Percentiles rank a stretch among this genome's conserved stretches.
phyloP scores from a whole-genome alignment of 1,140 invertebrate species.

The Linepithema humile region DNA sequence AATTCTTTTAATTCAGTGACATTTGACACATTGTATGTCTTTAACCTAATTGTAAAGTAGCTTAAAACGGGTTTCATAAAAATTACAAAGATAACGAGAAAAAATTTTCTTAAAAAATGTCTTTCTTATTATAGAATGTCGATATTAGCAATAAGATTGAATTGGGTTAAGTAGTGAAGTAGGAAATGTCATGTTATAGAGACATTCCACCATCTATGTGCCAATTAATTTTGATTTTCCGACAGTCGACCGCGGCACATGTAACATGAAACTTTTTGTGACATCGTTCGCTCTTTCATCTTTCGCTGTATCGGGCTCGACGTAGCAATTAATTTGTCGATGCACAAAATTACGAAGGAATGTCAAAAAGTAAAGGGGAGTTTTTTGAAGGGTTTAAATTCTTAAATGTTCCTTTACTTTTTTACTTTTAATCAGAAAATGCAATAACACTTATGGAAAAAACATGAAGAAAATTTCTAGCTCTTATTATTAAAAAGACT shows the following conservation, averaged over 20 bases:
- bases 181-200: too few species aligned
- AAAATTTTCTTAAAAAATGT: background rate
- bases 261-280: background rate
- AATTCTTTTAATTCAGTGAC: background rate
- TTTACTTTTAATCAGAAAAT: too few species aligned
- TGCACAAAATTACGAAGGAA: too few species aligned
- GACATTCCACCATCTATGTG: background rate
- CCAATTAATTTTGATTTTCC: slow-evolving; percentile 7
- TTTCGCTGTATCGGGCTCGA: slow-evolving; percentile 24
- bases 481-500: background rate
- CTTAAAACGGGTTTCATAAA: background rate
- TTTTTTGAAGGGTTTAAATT: too few species aligned
- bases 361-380: too few species aligned
- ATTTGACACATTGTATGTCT: background rate
- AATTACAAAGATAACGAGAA: background rate
- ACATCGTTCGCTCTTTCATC: background rate
- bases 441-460: background rate
- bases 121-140: background rate
- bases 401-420: too few species aligned
- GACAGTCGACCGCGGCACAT: background rate
- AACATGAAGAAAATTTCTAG: background rate
- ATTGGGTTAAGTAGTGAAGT: background rate
- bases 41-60: background rate
- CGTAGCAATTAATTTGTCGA: slow-evolving; percentile 35
- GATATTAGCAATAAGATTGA: slow-evolving; percentile 6